Evolutionary conservation across 2,888 invertebrate genomes (phyloP).

Genomic region (Cerceris ruficornis): DNA sequence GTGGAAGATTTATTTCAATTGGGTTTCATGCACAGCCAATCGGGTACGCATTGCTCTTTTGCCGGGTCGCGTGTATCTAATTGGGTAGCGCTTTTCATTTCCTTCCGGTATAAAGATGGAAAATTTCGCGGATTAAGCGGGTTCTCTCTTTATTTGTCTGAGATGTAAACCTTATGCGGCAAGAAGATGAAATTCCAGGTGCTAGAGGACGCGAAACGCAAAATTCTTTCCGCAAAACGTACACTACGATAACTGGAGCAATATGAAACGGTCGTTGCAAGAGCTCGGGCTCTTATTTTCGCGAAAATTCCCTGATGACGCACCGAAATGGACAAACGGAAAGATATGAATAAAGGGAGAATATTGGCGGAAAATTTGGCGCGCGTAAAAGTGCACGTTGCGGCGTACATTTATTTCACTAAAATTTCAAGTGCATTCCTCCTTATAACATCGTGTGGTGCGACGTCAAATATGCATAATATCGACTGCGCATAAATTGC

Average conservation of each 20-base stretch:
- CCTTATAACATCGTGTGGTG: too few species aligned
- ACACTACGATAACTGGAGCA: conserved; percentile 19
- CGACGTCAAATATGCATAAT: too few species aligned
- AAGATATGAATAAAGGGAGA: background rate
- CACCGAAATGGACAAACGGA: background rate
- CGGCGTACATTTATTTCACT: too few species aligned
- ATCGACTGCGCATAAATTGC: too few species aligned
- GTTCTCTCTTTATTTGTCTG: too few species aligned
- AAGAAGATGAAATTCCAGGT: background rate
- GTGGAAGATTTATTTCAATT: too few species aligned
- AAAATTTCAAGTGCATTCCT: too few species aligned
- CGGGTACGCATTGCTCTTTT: background rate
- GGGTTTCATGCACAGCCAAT: too few species aligned
- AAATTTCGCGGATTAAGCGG: too few species aligned
- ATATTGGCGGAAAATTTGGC: background rate
- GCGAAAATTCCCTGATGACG: background rate
- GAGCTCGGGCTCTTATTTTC: background rate
- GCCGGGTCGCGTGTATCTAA: background rate
- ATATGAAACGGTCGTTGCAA: conserved; percentile 12
- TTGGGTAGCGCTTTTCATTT: background rate
- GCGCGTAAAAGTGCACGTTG: too few species aligned
- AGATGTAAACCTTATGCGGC: too few species aligned
- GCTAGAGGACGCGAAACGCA: background rate
- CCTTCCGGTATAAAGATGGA: too few species aligned
- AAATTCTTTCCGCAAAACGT: conserved; percentile 11